Evolutionary conservation across 2,888 invertebrate genomes (phyloP).

Genomic region (Thereva unica): DNA sequence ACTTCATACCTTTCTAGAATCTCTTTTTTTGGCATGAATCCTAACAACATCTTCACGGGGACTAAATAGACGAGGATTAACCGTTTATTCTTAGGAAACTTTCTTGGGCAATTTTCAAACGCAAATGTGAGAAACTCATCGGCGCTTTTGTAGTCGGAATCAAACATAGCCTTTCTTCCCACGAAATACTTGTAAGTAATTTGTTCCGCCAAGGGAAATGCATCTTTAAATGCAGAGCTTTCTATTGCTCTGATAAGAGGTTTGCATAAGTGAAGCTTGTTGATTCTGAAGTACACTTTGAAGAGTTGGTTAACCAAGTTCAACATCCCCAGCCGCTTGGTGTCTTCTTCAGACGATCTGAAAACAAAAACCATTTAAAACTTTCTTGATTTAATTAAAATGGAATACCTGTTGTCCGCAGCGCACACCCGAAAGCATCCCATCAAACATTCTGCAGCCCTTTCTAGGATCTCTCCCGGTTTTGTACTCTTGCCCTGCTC

Average conservation of each 20-base stretch:
- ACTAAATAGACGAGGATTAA: slow-evolving; percentile 93
- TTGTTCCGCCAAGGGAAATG: slow-evolving; percentile 88
- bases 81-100: slow-evolving; percentile 82
- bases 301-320: slow-evolving; percentile 95
- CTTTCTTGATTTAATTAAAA: slow-evolving; percentile 5
- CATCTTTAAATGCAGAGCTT: slow-evolving; percentile 85
- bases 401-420: slow-evolving; percentile 75
- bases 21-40: slow-evolving; percentile 85
- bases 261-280: slow-evolving; percentile 85
- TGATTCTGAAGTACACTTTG: slow-evolving; percentile 91
- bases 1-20: slow-evolving; percentile 89
- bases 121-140: slow-evolving; percentile 92
- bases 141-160: slow-evolving; percentile 92
- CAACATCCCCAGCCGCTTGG: slow-evolving; percentile 95
- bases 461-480: slow-evolving; percentile 70
- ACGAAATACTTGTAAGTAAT: slow-evolving; percentile 98
- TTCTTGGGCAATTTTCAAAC: slow-evolving; percentile 85
- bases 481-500: slow-evolving; percentile 60
- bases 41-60: slow-evolving; percentile 96
- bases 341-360: slow-evolving; percentile 80
- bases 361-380: slow-evolving; percentile 32
- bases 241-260: slow-evolving; percentile 97
- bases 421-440: slow-evolving; percentile 94
- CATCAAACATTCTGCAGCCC: slow-evolving; percentile 91
- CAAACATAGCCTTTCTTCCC: slow-evolving; percentile 97